A percentile compares a stretch with the other conserved stretches of the same genome.
phyloP scores from a whole-genome alignment of 2,888 invertebrate species.

The Agrenia bidenticulata region DNA sequence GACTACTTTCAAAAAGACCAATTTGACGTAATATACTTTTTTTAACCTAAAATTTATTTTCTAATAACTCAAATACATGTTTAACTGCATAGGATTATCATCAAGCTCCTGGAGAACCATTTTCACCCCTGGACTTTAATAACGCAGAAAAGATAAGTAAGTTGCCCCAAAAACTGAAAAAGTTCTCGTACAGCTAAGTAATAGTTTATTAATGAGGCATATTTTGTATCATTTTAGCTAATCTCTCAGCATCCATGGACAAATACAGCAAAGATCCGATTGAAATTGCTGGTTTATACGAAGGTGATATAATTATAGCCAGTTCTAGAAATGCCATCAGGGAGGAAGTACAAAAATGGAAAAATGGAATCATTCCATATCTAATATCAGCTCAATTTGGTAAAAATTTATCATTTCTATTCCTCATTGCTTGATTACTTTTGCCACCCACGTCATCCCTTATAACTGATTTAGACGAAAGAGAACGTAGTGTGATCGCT shows the following conservation, averaged over 20 bases:
- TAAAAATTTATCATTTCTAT: conserved; percentile 31
- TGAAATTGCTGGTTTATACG: conserved; percentile 45
- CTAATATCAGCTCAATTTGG: conserved; percentile 54
- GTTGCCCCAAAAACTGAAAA: background rate
- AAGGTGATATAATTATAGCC: conserved; percentile 47
- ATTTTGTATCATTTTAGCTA: conserved; percentile 6
- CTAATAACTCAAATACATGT: background rate
- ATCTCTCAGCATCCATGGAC: background rate
- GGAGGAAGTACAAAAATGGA: conserved; percentile 52
- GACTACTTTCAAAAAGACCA: conserved; percentile 8
- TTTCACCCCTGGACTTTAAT: conserved; percentile 54
- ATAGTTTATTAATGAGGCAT: background rate
- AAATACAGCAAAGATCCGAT: conserved; percentile 34
- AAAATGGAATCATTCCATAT: conserved; percentile 54
- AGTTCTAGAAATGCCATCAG: conserved; percentile 53
- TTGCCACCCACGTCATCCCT: too few species aligned
- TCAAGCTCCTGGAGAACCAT: conserved; percentile 49
- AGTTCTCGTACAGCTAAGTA: too few species aligned
- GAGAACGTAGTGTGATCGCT: conserved; percentile 56
- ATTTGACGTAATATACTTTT: conserved; percentile 8
- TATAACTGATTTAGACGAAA: too few species aligned
- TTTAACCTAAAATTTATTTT: conserved; percentile 1
- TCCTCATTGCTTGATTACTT: too few species aligned
- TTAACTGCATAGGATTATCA: conserved; percentile 35
- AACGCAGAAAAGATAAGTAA: conserved; percentile 46